Evolutionary conservation across 2,797 vertebrate species (phyloP).

Genomic region (Heterohyrax brucei): DNA sequence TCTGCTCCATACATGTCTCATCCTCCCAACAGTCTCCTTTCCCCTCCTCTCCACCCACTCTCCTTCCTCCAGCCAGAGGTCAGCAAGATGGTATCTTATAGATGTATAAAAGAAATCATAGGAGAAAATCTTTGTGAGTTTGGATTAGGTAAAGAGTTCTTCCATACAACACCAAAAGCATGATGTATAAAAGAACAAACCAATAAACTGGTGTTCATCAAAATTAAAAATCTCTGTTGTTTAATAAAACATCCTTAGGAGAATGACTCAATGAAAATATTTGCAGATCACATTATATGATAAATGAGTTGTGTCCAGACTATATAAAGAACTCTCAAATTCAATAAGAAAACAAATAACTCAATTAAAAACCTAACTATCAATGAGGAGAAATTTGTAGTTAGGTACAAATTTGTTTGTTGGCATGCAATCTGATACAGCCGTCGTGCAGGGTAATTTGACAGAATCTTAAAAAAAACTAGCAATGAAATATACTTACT

Average conservation of each 20-base stretch:
- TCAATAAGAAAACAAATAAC: conserved; percentile 10
- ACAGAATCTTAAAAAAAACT: not conserved
- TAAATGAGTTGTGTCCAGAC: not conserved
- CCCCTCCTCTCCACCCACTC: too few relatives aligned
- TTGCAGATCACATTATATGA: conserved; percentile 11
- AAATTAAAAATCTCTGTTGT: not conserved
- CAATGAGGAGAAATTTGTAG: not conserved
- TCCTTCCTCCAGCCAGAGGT: too few relatives aligned
- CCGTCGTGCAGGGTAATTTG: not conserved
- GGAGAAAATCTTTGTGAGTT: conserved; percentile 16
- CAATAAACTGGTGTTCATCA: not conserved
- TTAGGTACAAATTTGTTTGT: not conserved
- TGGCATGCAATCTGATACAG: not conserved
- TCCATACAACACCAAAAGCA: not conserved
- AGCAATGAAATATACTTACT: not conserved
- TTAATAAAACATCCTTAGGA: not conserved
- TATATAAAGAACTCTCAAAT: conserved; percentile 6
- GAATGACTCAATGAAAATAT: not conserved
- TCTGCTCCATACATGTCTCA: too few relatives aligned
- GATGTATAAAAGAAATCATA: not conserved
- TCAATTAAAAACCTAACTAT: not conserved
- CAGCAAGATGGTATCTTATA: too few relatives aligned
- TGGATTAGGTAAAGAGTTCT: not conserved
- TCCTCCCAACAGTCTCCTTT: too few relatives aligned
- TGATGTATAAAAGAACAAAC: conserved; percentile 18